Evolutionary conservation across 2,113 vertebrate species (phyloP).

Genomic region (Hemichromis elongatus): DNA sequence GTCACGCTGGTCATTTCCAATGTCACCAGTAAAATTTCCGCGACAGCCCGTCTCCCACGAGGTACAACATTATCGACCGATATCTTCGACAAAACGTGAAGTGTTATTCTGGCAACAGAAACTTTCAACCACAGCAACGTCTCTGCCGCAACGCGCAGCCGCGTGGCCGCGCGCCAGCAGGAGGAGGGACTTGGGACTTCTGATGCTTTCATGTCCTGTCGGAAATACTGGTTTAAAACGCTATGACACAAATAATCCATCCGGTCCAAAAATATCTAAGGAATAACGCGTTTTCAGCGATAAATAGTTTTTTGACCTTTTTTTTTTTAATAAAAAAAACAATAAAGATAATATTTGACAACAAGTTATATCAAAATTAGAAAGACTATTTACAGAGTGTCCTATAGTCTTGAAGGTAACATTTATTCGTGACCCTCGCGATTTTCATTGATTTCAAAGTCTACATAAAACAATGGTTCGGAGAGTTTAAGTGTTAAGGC

Average conservation of each 20-base stretch:
- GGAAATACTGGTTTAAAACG: neutral
- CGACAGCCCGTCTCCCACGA: neutral
- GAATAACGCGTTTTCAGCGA: neutral
- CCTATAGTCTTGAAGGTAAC: neutral
- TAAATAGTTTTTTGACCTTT: neutral
- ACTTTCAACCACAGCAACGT: conserved; percentile 45
- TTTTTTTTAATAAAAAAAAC: neutral
- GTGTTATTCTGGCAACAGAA: conserved; percentile 30
- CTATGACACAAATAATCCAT: neutral
- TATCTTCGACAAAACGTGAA: neutral
- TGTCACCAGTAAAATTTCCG: neutral
- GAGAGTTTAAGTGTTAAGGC: neutral
- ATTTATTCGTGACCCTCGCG: neutral
- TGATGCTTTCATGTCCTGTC: neutral
- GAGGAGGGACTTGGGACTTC: neutral
- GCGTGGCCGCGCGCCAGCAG: neutral
- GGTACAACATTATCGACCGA: neutral
- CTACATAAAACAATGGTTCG: neutral
- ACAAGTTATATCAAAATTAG: fast-evolving
- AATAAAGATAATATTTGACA: neutral
- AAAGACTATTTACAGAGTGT: fast-evolving
- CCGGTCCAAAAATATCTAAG: neutral
- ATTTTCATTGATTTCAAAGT: neutral
- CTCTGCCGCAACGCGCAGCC: conserved; percentile 26
- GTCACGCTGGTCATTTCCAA: neutral